Evolutionary conservation across 1,140 invertebrate genomes (phyloP), one percentile per base, ranked within the genome.

Genomic region (Marisa cornuarietis): DNA sequence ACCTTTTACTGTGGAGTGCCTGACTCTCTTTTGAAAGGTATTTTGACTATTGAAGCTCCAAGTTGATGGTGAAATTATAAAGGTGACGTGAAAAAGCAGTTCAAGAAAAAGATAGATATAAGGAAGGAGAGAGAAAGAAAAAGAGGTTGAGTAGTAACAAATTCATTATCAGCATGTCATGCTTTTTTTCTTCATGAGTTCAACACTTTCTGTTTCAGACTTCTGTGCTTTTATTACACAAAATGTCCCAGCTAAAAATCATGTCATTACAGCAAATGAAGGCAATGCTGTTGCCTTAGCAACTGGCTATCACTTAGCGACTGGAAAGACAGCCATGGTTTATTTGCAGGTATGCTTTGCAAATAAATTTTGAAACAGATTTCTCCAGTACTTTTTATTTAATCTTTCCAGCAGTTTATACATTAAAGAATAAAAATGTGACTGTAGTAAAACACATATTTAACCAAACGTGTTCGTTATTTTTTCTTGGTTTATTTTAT

Each of bases 1-100:
- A 87, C 92, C 54, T 92, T 91, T 77, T 92, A 91, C 84, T 91
- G 90, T 83, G 92, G 92, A 24, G 92, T 92, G 18, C 92, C 92
- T 49, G 92, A 92, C 80, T 92, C 91, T 24, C 80, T 92, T 24
- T 83, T 92, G 6, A 92, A 92, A 91, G 91, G 92, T 92, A 78
- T 22, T 9, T 71, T 51, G 26, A 51, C 31, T 42, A 6, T 42
- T 42, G 31, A 42, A 42, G 31, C 31, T 42, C 31, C 31, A 71
- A 20, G 20, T 18, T 22, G 31, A 5, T 20, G 10, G n/a, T 5
- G 6, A 24, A 26, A 11, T 42, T 68, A 24, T 68, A 20, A 68
- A 26, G 11, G 18, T 68, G n/a, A 8, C 11, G 8, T 24, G 8
- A 52, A 31, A 22, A 52, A 31, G 49, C 9, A 31, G 22, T 9